Conservation (phyloP, 92 coral and sea anemone species). For the Zoanthus solanderi region DNA sequence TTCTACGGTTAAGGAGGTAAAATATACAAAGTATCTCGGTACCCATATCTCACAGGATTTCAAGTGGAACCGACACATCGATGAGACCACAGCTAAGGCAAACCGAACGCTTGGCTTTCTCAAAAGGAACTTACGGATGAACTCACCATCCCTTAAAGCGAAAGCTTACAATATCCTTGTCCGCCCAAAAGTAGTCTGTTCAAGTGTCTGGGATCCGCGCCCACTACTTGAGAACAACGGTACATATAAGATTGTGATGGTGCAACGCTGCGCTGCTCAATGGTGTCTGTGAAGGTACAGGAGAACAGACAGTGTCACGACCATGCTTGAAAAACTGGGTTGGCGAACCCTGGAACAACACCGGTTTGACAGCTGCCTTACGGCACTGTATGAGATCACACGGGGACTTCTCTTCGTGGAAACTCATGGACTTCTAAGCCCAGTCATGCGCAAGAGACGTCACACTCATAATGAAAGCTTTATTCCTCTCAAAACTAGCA, state of each 20-base stretch:
- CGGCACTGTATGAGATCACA: not conserved
- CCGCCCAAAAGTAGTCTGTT: not conserved
- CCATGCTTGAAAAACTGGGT: not conserved
- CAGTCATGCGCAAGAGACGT: not conserved
- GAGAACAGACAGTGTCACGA: conserved; percentile 1
- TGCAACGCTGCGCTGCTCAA: conserved; percentile 7
- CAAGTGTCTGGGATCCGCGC: conserved; percentile 17
- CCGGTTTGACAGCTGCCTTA: not conserved
- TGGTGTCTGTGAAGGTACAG: too few species aligned
- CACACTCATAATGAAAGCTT: conserved; percentile 21
- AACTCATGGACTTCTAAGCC: not conserved
- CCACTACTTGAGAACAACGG: not conserved
- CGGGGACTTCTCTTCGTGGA: too few species aligned
- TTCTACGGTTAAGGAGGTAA: too few species aligned
- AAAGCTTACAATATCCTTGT: conserved; percentile 16
- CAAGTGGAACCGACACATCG: conserved; percentile 42
- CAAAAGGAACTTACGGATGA: not conserved
- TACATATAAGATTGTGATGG: not conserved
- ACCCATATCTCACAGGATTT: conserved; percentile 57
- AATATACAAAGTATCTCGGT: too few species aligned
- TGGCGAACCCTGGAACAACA: not conserved
- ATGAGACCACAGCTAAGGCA: too few species aligned
- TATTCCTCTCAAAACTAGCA: conserved; percentile 16
- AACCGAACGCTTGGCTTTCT: conserved; percentile 19
- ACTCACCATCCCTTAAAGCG: conserved; percentile 1